Evolutionary conservation across 1,140 invertebrate species (phyloP).

Genomic region (Lasaia peninsularis): DNA sequence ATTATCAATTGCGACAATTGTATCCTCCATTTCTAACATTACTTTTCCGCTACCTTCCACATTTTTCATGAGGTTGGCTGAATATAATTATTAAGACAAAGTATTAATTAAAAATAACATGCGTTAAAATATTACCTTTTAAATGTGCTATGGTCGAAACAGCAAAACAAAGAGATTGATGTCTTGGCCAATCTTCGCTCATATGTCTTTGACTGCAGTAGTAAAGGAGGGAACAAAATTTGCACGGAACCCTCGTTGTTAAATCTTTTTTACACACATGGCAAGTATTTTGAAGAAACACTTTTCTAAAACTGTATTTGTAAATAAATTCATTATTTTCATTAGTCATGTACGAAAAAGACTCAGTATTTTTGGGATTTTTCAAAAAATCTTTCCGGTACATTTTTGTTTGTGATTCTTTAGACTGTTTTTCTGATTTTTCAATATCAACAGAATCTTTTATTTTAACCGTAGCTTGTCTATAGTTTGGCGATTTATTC

Average conservation of each 20-base stretch:
- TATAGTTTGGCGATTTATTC: conserved; percentile 59
- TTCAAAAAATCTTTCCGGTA: conserved; percentile 38
- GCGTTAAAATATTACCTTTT: conserved; percentile 49
- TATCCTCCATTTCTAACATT: too few species aligned
- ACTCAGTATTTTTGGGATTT: conserved; percentile 37
- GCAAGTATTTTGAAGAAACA: conserved; percentile 65
- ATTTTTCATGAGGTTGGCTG: too few species aligned
- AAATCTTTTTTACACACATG: conserved; percentile 68
- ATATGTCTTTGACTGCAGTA: conserved; percentile 69
- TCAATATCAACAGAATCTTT: conserved; percentile 59
- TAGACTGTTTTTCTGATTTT: conserved; percentile 39
- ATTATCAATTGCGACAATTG: too few species aligned
- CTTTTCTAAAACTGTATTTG: conserved; percentile 73
- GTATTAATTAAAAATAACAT: neutral
- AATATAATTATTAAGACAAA: neutral
- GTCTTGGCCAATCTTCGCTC: conserved; percentile 66
- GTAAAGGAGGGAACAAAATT: conserved; percentile 63
- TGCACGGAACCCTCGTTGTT: conserved; percentile 55
- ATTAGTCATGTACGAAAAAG: conserved; percentile 40
- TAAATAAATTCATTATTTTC: conserved; percentile 68
- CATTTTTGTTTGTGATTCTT: conserved; percentile 46
- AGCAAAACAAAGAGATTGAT: conserved; percentile 69
- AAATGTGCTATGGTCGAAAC: conserved; percentile 69
- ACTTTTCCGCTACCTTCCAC: too few species aligned
- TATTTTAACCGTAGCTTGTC: conserved; percentile 65